These are phyloP conservation scores for Temnothorax rugatulus DNA, from an alignment of 2,888 invertebrate genomes.

Conservation along the genomic window DNA sequence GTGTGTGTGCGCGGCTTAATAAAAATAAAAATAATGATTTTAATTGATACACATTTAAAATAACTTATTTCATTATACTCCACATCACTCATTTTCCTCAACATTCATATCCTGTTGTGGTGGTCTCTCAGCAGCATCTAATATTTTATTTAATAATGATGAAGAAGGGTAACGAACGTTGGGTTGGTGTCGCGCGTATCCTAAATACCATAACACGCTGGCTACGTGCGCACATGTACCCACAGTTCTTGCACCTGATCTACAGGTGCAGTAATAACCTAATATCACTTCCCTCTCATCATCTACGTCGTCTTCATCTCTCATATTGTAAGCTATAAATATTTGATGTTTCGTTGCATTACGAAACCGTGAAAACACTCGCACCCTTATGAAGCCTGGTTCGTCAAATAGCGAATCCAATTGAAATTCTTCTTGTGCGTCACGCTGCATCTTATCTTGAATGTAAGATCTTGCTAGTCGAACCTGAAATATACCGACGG, in stretches of 20 bases:
- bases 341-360: not conserved
- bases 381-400: not conserved
- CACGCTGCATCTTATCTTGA: conserved; percentile 33
- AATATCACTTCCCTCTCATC: not conserved
- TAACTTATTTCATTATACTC: too few relatives aligned
- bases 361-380: not conserved
- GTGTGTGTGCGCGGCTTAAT: too few relatives aligned
- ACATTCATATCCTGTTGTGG: not conserved
- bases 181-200: not conserved
- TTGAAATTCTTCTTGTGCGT: conserved; percentile 36
- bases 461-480: conserved; percentile 28
- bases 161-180: not conserved
- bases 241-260: not conserved
- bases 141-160: not conserved
- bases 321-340: not conserved
- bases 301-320: not conserved
- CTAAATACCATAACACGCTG: not conserved
- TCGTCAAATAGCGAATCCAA: conserved; percentile 7
- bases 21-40: too few relatives aligned
- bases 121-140: not conserved
- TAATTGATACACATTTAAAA: too few relatives aligned
- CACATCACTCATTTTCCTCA: not conserved
- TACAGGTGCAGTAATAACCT: conserved; percentile 4
- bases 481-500: conserved; percentile 24
- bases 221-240: not conserved